Base-by-base conservation (phyloP, 1,140 invertebrate species). In the Drosophila auraria region DNA sequence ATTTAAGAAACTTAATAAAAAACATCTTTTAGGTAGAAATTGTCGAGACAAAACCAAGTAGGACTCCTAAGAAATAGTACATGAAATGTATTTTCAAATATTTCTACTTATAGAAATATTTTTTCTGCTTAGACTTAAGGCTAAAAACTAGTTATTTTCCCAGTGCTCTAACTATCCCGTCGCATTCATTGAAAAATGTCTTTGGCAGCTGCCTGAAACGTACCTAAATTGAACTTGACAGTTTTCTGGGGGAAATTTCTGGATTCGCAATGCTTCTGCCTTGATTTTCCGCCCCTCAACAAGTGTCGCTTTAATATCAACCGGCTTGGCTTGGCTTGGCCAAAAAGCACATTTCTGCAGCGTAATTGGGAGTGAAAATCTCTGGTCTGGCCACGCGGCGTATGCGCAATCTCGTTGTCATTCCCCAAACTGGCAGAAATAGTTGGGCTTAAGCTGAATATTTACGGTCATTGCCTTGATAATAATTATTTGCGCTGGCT, bases 111-210 rank as follows among this genome's bases (percentile, higher is more conserved):
- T 1, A 20, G 1, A 27, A 27, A 27, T 27, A 27, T 20, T 20
- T 20, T 20, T 20, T 20, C n/a, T 20, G 20, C 20, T 1, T 20
- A 20, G 20, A 20, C 1, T 1, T 20, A 20, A 20, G 20, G 20
- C 1, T 20, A 20, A 20, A 20, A 20, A 20, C 20, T 20, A 20
- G 20, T 20, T 20, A 20, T 57, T 56, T 40, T 9, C 8, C 54
- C 54, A 57, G 54, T 57, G 54, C 17, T 14, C 0, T 38, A 56
- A 56, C 53, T 56, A 38, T 56, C 20, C 7, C 53, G 59, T 83
- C 47, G 58, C 69, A 82, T 82, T 87, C 76, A 69, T 40, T 77
- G 79, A 77, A 83, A 87, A 83, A 69, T 73, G 83, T 73, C 83
- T 76, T 64, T 70, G 59, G 65, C 71, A 62, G 70, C 57, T 23